A percentile compares a stretch with the other conserved stretches of the same genome.
Conservation (phyloP, 2,888 invertebrate species). For the Drosophila prolongata region DNA sequence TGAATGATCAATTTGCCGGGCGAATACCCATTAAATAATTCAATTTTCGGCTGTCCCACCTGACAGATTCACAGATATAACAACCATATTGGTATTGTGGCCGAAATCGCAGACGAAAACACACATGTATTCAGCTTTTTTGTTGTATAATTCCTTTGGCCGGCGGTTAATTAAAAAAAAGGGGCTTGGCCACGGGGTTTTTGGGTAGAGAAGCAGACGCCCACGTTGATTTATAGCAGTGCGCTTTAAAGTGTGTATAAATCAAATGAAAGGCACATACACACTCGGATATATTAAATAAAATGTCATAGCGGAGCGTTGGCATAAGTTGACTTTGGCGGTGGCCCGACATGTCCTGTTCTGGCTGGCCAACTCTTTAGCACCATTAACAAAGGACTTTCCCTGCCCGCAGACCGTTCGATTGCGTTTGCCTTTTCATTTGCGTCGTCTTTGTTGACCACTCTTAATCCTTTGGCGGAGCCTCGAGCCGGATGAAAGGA, state of each 20-base stretch:
- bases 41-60: constrained; percentile 29
- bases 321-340: constrained; percentile 22
- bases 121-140: constrained; percentile 20
- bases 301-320: constrained; percentile 33
- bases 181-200: constrained; percentile 41
- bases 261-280: constrained; percentile 58
- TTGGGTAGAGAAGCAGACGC: constrained; percentile 28
- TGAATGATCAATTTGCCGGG: background rate
- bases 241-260: constrained; percentile 65
- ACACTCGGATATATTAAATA: constrained; percentile 25
- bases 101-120: constrained; percentile 31
- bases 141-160: constrained; percentile 43
- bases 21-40: constrained; percentile 26
- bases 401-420: constrained; percentile 15
- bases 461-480: constrained; percentile 60
- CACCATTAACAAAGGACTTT: constrained; percentile 76
- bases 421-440: constrained; percentile 57
- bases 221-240: constrained; percentile 69
- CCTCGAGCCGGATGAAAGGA: constrained; percentile 38
- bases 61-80: constrained; percentile 21
- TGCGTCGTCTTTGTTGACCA: constrained; percentile 72
- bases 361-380: constrained; percentile 70
- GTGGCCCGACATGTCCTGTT: constrained; percentile 16
- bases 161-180: constrained; percentile 52
- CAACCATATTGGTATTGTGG: constrained; percentile 36